Evolutionary conservation across 1,140 invertebrate genomes (phyloP), one percentile per base, ranked within the genome.

Genomic region (Drosophila busckii): DNA sequence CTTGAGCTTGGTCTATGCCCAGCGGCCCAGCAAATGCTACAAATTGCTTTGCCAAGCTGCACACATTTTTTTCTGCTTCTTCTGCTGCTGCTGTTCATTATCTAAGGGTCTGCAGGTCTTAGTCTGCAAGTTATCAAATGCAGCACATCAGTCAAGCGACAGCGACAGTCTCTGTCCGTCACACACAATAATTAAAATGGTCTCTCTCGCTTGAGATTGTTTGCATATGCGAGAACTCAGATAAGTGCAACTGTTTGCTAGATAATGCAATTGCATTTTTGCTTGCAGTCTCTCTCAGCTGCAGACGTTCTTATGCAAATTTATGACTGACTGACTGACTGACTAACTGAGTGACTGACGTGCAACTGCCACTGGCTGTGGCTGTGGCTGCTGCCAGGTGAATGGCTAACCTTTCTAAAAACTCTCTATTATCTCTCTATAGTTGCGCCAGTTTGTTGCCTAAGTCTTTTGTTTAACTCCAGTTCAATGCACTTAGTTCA

Each of bases 111-210:
- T 64, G 38, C 48, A 64, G 41, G 58, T 32, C 75, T 61, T 67
- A 54, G 62, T 70, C 69, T 78, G 64, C 19, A 40, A 82, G 69
- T 82, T 82, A 82, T 82, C 75, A 82, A 82, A 82, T 82, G 70
- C 75, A 82, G 56, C 49, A 55, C 75, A 82, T 82, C 75, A 58
- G 67, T 37, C 68, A 6, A 35, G 19, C 23, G 31, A 16, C 50
- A 40, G 32, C 16, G 10, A 17, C 29, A 58, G 49, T 25, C 45
- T 64, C 50, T 58, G 44, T 28, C 44, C 59, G 55, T 61, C 48
- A 73, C 69, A 82, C 70, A 75, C 75, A 82, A 82, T 82, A 82
- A 82, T 82, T 82, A 82, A 82, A 82, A 82, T 82, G 65, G 67
- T 55, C n/a, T 15, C 25, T 37, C 10, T 71, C 28, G 42, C 41